phyloP scores from a whole-genome alignment of 2,888 invertebrate genomes.

The Chrysotoxum bicinctum region DNA sequence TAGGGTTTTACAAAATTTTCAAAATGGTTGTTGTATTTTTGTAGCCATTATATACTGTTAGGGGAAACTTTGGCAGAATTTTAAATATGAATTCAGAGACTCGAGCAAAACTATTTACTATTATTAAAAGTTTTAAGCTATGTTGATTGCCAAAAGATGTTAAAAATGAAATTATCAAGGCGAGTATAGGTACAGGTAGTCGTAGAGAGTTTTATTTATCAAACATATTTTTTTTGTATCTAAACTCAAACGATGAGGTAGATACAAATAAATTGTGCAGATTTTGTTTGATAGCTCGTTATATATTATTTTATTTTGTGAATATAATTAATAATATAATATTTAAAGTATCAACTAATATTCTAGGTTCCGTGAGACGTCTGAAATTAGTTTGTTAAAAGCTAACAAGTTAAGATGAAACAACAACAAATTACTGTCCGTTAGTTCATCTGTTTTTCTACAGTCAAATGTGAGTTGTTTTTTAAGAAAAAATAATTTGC shows the following conservation, averaged over 20 bases:
- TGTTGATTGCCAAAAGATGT: conserved; percentile 24
- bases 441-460: too few species aligned
- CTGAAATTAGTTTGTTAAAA: too few species aligned
- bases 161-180: conserved; percentile 28
- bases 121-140: conserved; percentile 38
- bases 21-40: neutral
- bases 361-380: too few species aligned
- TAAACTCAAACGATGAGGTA: neutral
- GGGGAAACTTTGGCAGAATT: conserved; percentile 29
- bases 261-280: neutral
- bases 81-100: conserved; percentile 44
- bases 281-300: neutral
- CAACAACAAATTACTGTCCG: too few species aligned
- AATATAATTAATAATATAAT: too few species aligned
- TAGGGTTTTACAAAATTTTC: neutral
- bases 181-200: neutral
- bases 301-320: too few species aligned
- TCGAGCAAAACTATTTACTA: conserved; percentile 34
- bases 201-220: neutral
- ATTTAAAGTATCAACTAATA: too few species aligned
- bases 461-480: too few species aligned
- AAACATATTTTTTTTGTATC: neutral
- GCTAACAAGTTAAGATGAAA: too few species aligned
- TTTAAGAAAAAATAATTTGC: too few species aligned
- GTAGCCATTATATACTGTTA: conserved; percentile 13